Evolutionary conservation across 2,888 invertebrate species (phyloP), one percentile per base, ranked within the genome.

Genomic region (Baronia brevicornis): DNA sequence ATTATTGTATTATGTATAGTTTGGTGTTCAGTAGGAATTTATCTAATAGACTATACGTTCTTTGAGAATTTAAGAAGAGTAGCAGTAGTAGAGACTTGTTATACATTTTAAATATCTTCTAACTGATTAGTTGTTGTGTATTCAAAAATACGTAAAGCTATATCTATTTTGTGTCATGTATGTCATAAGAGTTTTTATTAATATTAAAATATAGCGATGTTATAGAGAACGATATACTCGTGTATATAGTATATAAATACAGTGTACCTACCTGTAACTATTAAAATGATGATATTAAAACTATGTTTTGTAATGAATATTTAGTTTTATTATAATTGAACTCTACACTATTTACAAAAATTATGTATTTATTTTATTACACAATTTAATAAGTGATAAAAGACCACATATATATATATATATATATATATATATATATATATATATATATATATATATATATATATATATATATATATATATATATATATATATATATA

Each of bases 171-270:
- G 36, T 36, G 36, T 36, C 36, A 36, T 36, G 30, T 36, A 36
- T 26, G 26, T 10, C 18, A 27, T 38, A 28, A 32, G 47, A 46
- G 46, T 42, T 48, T 45, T 41, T 31, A 40, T 40, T 38, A 34
- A 40, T 36, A 41, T 42, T 43, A 50, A 45, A 50, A 49, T 48
- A 47, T 48, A 39, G 46, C 44, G 38, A 28, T 43, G 22, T 34
- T 33, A 33, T 41, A 41, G 43, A 46, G 49, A 53, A 53, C 48
- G 46, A 45, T 32, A 51, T 9, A 22, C 19, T 22, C 59, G 50
- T 82, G 70, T 79, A 82, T 61, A 82, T 77, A 78, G 53, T 77
- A 73, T 78, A 77, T 62, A 60, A 69, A 62, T 64, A 41, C 60
- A 70, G 58, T 73, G 62, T 74, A 77, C 63, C 61, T 68, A 62